Conservation (phyloP, 2,797 vertebrate genomes). For the Mergus octosetaceus region DNA sequence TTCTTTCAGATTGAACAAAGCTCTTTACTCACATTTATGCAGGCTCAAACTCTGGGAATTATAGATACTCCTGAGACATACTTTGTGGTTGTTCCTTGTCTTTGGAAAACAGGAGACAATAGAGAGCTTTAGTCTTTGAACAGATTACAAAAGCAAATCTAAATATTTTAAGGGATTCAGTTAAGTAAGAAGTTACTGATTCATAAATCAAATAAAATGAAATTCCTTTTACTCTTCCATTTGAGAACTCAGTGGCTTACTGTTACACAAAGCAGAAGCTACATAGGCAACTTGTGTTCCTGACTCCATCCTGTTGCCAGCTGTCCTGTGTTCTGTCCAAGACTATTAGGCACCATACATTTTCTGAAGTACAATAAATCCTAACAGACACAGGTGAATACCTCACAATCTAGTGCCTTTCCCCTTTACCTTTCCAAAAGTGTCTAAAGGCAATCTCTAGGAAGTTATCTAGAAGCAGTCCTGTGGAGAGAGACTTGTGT, state of each 20-base stretch:
- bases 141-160: conserved; percentile 58
- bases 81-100: conserved; percentile 54
- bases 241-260: neutral
- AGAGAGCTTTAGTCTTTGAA: conserved; percentile 54
- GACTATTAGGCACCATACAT: accelerated
- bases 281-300: neutral
- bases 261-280: neutral
- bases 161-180: conserved; percentile 54
- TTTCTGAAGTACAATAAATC: neutral
- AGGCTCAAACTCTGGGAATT: conserved; percentile 59
- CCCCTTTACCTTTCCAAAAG: conserved; percentile 19
- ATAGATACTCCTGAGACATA: conserved; percentile 53
- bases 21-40: conserved; percentile 61
- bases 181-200: conserved; percentile 44
- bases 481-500: too few species aligned
- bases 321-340: neutral
- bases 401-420: neutral
- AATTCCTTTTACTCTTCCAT: conserved; percentile 20
- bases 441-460: neutral
- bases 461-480: neutral
- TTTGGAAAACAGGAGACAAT: conserved; percentile 51
- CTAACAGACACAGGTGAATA: neutral
- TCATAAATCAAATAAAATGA: conserved; percentile 54
- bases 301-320: neutral
- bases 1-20: conserved; percentile 45